Base-by-base conservation (phyloP, 2,113 vertebrate genomes). In the Labrus mixtus region DNA sequence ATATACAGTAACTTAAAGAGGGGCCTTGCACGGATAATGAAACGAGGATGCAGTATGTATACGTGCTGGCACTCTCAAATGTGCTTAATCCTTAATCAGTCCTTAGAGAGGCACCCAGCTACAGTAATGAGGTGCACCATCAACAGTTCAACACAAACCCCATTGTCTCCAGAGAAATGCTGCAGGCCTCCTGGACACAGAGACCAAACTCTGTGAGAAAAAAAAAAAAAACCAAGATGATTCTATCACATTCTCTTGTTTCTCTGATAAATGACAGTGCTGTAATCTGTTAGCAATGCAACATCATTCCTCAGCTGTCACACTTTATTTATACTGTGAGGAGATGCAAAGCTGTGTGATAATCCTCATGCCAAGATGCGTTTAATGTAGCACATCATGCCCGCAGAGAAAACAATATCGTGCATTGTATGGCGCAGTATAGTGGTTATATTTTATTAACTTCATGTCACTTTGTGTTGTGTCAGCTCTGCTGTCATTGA, bases 21-120 rank as follows among this genome's bases (percentile, higher is more conserved):
- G 54, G 76, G 66, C 68, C 61, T 50, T 72, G 67, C 70, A 65
- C 82, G 63, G 86, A 72, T 89, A 87, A 87, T 87, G 66, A 77
- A 90, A 73, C 58, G 37, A 79, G 76, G 71, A 78, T 70, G 74
- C 64, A 68, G 73, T 25, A 70, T 60, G 81, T 78, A n/a, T n/a
- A 86, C 73, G 73, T 89, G 87, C 79, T 77, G 76, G 76, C 81
- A 89, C 87, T 88, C 45, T 83, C 70, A 81, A 88, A 89, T 81
- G 77, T 80, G 73, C 81, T 82, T 88, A 84, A 86, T 89, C 87
- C 87, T 75, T 91, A 92, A 93, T 93, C 84, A 90, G 89, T 87
- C 90, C 83, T 83, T 7, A 74, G 92, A 89, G 89, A 92, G 71
- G 74, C 78, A 59, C 75, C 77, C 36, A 50, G 83, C 87, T 83